These are phyloP conservation scores for Cyaniris semiargus DNA, from an alignment of 2,888 invertebrate species.

Conservation along the genomic window DNA sequence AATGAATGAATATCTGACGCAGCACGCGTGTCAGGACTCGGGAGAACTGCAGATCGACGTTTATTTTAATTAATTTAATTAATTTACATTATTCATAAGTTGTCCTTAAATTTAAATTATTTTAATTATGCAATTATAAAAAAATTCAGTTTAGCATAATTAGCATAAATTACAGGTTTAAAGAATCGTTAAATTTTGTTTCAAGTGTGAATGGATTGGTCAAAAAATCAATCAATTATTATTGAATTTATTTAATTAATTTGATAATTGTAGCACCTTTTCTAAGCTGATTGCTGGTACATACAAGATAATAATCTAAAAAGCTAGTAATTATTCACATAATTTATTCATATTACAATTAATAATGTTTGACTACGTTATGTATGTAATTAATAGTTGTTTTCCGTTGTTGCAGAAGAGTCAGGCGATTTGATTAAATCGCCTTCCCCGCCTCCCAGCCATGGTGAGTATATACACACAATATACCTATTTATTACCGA, in stretches of 20 bases:
- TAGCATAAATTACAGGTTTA: neutral
- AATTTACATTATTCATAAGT: conserved; percentile 25
- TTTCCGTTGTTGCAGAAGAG: conserved; percentile 68
- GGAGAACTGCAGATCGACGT: conserved; percentile 6
- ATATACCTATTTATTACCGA: neutral
- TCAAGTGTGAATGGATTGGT: neutral
- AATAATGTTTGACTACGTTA: neutral
- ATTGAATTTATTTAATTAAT: neutral
- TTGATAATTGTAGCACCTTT: neutral
- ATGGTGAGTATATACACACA: conserved; percentile 79
- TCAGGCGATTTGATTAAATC: conserved; percentile 86
- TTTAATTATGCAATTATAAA: neutral
- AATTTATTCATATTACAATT: neutral
- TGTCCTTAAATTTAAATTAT: conserved; percentile 7
- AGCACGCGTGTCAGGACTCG: conserved; percentile 16
- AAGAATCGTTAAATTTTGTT: neutral
- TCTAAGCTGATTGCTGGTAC: neutral
- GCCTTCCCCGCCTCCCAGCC: conserved; percentile 88
- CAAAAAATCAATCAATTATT: neutral
- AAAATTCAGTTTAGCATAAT: neutral
- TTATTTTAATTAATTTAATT: conserved; percentile 1
- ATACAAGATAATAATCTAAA: neutral
- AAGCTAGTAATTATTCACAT: neutral
- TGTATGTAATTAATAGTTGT: conserved; percentile 13
- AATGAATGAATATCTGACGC: conserved; percentile 3